These are phyloP conservation scores for Mythimna albipuncta DNA, from an alignment of 2,888 invertebrate genomes.

Conservation along the genomic window DNA sequence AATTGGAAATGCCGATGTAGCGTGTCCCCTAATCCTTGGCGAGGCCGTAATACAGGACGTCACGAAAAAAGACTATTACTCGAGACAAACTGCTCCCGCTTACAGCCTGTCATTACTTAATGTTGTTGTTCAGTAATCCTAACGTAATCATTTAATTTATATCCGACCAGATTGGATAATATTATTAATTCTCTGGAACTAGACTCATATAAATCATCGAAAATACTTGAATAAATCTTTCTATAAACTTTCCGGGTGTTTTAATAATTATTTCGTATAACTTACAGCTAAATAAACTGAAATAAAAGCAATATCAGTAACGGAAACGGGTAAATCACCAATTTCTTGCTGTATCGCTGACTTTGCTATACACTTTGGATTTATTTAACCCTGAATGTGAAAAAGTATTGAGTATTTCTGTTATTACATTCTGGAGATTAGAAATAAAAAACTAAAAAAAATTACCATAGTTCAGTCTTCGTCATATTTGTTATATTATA, in stretches of 20 bases:
- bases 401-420: slow-evolving; percentile 12
- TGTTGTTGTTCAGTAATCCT: slow-evolving; percentile 68
- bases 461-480: too few relatives aligned
- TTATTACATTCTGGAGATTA: not conserved
- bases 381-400: slow-evolving; percentile 2
- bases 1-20: slow-evolving; percentile 72
- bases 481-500: too few relatives aligned
- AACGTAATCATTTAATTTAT: slow-evolving; percentile 35
- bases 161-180: slow-evolving; percentile 18
- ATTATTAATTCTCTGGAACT: slow-evolving; percentile 16
- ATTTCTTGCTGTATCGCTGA: not conserved
- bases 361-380: not conserved
- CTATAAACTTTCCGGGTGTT: not conserved
- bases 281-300: not conserved
- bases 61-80: slow-evolving; percentile 82
- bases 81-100: slow-evolving; percentile 65
- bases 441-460: too few relatives aligned
- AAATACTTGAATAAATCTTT: not conserved
- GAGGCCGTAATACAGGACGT: slow-evolving; percentile 74
- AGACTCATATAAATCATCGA: slow-evolving; percentile 8
- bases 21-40: slow-evolving; percentile 74
- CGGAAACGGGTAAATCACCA: not conserved
- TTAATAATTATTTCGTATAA: not conserved
- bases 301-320: slow-evolving; percentile 7
- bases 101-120: slow-evolving; percentile 78